These are phyloP conservation scores for Tenebrosternarchus preto DNA, from an alignment of 2,113 vertebrate genomes.

Conservation along the genomic window DNA sequence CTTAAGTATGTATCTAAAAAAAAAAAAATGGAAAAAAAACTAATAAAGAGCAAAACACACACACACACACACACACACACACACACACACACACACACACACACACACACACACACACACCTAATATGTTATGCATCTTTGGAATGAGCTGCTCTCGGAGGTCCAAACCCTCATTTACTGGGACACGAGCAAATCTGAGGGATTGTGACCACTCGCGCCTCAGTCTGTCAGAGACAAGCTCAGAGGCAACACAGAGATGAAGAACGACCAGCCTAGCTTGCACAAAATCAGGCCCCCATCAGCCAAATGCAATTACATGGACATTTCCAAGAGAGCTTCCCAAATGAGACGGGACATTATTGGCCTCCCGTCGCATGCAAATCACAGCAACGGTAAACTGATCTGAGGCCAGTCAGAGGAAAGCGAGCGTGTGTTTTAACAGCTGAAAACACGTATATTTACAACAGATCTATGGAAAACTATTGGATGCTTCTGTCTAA, in stretches of 20 bases:
- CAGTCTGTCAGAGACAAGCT: constrained; percentile 18
- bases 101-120: no score
- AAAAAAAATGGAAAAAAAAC: not conserved
- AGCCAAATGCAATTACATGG: constrained; percentile 27
- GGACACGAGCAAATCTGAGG: constrained; percentile 21
- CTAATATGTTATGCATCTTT: not conserved
- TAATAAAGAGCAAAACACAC: no score
- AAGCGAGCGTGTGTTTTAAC: constrained; percentile 1
- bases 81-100: no score
- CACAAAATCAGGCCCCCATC: constrained; percentile 36
- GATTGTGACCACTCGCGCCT: not conserved
- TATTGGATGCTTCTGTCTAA: no score
- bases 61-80: no score
- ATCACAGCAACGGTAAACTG: constrained; percentile 25
- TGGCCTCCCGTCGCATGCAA: constrained; percentile 33
- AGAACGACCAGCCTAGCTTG: constrained; percentile 36
- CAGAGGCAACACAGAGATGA: constrained; percentile 32
- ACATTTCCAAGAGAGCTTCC: constrained; percentile 37
- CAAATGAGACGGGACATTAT: constrained; percentile 11
- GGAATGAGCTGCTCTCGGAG: not conserved
- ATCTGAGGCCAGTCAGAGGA: constrained; percentile 14
- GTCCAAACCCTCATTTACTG: constrained; percentile 22
- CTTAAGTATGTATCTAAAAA: not conserved
- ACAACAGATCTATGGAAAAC: not conserved
- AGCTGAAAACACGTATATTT: not conserved